phyloP scores from a whole-genome alignment of 1,140 invertebrate species.

The Globodera rostochiensis region DNA sequence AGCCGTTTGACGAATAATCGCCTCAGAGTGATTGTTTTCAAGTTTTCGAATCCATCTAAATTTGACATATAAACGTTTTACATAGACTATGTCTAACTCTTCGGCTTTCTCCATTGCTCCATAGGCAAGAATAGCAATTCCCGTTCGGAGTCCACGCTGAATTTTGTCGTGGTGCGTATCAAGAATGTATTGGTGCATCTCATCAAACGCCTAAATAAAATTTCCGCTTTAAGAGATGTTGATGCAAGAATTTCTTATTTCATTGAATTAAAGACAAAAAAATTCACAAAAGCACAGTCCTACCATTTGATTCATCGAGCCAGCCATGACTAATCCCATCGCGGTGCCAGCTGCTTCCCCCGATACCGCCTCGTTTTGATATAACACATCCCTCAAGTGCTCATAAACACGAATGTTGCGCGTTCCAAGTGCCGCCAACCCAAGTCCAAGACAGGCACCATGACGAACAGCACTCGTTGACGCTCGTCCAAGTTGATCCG shows the following conservation, averaged over 20 bases:
- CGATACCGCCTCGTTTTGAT: conserved; percentile 97
- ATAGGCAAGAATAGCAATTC: conserved; percentile 94
- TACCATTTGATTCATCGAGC: conserved; percentile 65
- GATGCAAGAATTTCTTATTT: not conserved
- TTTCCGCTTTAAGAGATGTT: not conserved
- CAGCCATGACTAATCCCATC: conserved; percentile 96
- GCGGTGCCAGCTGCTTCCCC: conserved; percentile 94
- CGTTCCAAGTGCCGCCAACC: conserved; percentile 94
- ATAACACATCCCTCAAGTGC: conserved; percentile 91
- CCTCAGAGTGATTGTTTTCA: conserved; percentile 79
- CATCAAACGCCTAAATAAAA: conserved; percentile 43
- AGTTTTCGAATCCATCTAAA: conserved; percentile 67
- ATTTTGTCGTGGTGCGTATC: conserved; percentile 99
- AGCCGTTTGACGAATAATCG: conserved; percentile 83
- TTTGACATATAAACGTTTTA: not conserved
- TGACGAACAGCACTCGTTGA: conserved; percentile 78
- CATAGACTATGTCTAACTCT: conserved; percentile 64
- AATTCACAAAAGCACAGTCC: not conserved
- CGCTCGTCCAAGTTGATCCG: conserved; percentile 53
- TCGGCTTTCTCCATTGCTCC: conserved; percentile 93
- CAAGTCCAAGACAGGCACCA: conserved; percentile 92
- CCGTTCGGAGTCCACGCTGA: conserved; percentile 82
- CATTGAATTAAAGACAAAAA: not conserved
- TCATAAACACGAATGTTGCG: conserved; percentile 88
- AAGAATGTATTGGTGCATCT: conserved; percentile 73